phyloP scores from a whole-genome alignment of 2,797 vertebrate species.

The Enteromius thamalakanensis region DNA sequence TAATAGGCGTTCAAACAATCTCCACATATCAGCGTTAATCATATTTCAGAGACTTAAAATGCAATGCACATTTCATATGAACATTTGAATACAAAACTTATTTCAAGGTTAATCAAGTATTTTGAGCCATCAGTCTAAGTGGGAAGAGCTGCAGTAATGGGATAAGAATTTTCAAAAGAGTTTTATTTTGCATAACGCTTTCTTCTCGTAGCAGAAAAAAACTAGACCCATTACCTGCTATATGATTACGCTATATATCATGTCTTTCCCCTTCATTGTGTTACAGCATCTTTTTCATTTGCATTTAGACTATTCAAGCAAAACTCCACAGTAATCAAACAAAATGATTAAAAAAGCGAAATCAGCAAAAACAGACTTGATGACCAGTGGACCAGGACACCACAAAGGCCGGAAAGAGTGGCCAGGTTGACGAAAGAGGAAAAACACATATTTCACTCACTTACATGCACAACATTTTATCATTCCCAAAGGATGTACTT shows the following conservation, averaged over 20 bases:
- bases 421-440: background rate
- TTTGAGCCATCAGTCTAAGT: background rate
- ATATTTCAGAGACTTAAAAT: background rate
- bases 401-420: background rate
- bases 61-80: background rate
- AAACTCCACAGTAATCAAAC: conserved; percentile 29
- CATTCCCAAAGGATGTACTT: background rate
- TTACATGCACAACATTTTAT: background rate
- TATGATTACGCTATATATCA: conserved; percentile 61
- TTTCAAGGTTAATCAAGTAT: conserved; percentile 4
- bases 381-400: background rate
- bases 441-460: background rate
- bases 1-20: background rate
- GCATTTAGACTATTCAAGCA: conserved; percentile 15
- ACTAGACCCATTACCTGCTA: conserved; percentile 48
- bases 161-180: background rate
- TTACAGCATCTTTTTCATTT: conserved; percentile 37
- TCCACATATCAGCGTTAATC: background rate
- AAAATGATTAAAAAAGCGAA: conserved; percentile 34
- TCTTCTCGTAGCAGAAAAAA: conserved; percentile 8
- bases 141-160: background rate
- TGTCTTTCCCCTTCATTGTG: conserved; percentile 26
- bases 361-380: conserved; percentile 8
- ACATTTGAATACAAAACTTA: background rate
- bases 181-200: conserved; percentile 4